Evolutionary conservation across 2,797 vertebrate genomes (phyloP), one percentile per base, ranked within the genome.

Genomic region (Gadopsis bispinosus): DNA sequence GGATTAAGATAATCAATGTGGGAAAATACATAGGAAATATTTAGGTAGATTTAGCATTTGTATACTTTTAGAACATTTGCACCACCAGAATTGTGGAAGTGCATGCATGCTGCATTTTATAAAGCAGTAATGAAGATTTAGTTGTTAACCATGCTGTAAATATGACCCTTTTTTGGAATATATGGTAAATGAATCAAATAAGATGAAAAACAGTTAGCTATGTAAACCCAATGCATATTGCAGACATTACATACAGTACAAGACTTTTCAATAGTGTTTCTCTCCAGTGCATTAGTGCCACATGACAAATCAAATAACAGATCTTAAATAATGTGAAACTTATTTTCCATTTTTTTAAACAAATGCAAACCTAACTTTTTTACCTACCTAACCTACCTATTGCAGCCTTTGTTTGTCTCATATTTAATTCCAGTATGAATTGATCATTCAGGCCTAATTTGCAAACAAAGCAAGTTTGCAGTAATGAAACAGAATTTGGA

Each of bases 401-500:
- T 9, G 9, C 37, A 41, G 39, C 39, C 39, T 41, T 45, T 35
- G 12, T 55, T 37, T 68, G 29, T 33, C 14, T 53, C 14, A 19
- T 14, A n/a, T 87, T 43, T 64, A 59, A 72, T 35, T 35, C 16
- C 47, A 56, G n/a, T 68, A 37, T 75, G 29, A 74, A 41, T 5
- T 77, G 35, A 68, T 71, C 10, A 51, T 62, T 37, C 16, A 48
- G 31, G 6, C 14, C 22, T 70, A 6, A 62, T 76, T 67, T 73
- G 17, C 69, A 84, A 61, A 76, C 33, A 75, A 41, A 53, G 37
- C 13, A 60, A 39, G 22, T 29, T 54, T 51, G 26, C 1, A 41
- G 39, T 41, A 41, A 53, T 67, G 45, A 29, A 60, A 33, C 13
- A 8, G 33, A 69, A 64, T 69, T 41, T 62, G 4, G 35, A 33